Conservation (phyloP, 2,113 vertebrate genomes). For the Etia nguti region DNA sequence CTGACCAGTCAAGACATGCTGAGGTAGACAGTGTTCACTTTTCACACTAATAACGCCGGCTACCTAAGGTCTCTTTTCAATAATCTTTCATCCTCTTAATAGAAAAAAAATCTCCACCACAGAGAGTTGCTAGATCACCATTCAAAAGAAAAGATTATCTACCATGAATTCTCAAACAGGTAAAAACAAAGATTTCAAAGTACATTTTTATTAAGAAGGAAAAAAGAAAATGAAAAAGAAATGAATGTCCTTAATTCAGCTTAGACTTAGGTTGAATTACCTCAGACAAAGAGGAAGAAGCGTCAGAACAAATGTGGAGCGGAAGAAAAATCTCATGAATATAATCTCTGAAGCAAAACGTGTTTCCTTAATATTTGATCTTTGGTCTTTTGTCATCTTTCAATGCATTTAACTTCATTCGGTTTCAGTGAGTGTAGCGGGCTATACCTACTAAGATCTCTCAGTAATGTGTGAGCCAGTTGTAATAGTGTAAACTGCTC, state of each 20-base stretch:
- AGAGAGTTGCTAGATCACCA: neutral
- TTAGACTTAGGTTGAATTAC: neutral
- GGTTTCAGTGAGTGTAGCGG: neutral
- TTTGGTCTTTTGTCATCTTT: constrained; percentile 15
- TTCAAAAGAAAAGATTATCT: constrained; percentile 8
- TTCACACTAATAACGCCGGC: constrained; percentile 7
- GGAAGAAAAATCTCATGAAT: neutral
- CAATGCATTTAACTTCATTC: constrained; percentile 18
- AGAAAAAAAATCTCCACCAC: neutral
- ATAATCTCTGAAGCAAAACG: neutral
- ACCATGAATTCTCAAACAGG: neutral
- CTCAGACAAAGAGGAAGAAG: neutral
- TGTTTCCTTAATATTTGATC: constrained; percentile 21
- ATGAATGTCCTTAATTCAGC: neutral
- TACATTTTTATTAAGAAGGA: neutral
- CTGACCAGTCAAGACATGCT: neutral
- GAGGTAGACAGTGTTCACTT: neutral
- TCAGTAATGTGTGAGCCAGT: neutral
- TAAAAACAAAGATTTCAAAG: neutral
- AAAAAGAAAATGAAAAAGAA: neutral
- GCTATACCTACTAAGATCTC: neutral
- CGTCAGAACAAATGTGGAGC: neutral
- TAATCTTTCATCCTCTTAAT: constrained; percentile 25
- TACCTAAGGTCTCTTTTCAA: neutral
- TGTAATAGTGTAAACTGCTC: neutral